Base-by-base conservation (phyloP, 2,797 vertebrate genomes). In the Megaceryle alcyon region DNA sequence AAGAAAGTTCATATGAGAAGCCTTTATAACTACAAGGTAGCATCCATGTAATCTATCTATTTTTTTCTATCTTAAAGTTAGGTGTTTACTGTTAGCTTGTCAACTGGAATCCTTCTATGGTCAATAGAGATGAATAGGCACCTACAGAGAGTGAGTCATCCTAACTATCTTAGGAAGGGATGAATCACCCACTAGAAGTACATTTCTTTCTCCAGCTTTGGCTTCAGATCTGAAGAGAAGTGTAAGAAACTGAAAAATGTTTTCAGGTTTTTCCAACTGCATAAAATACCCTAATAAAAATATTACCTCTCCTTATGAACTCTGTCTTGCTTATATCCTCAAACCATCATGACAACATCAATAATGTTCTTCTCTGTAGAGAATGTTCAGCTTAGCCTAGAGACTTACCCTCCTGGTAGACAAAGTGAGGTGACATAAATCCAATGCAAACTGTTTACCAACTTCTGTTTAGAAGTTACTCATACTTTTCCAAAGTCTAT, bases 111-210 rank as follows among this genome's bases (percentile, higher is more conserved):
- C 73, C 77, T 86, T 66, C 77, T 84, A 37, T 48, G 83, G 90
- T 94, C 95, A 95, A 88, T 39, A 56, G 56, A 93, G 86, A 95
- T 91, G 86, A 95, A 90, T 73, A 88, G 59, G 83, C 70, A 94
- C 70, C 94, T 86, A 84, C 83, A 76, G 56, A 84, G 66, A 22
- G 4, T 96, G 94, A 96, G 15, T 96, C 88, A 96, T 54, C 15
- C 37, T 65, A 43, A 91, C 80, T 93, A n/a, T 95, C 59, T 92
- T 56, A 37, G 33, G 63, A 35, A 86, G 60, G 54, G 56, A 80
- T 95, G 96, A 97, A 73, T 96, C 95, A 97, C 13, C 60, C 66
- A 43, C 25, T 16, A 84, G 49, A 92, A 94, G 66, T 43, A 43
- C 51, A 35, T 86, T 88, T 91, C 79, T 88, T 69, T 48, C 92